phyloP scores from a whole-genome alignment of 2,113 vertebrate genomes.

The Ochotona curzoniae region DNA sequence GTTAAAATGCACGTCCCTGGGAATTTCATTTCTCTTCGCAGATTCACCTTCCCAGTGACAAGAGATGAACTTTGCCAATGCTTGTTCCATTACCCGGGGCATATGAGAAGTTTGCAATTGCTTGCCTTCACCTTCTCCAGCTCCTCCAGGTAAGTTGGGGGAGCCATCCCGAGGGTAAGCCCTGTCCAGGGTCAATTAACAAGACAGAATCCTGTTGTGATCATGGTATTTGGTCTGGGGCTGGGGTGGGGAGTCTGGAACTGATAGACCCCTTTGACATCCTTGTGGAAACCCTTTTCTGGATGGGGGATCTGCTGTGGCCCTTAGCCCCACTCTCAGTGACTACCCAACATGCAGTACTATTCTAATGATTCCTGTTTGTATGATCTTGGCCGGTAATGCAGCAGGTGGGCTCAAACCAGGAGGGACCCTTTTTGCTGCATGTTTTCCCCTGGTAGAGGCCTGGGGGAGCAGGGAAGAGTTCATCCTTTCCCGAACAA shows the following conservation, averaged over 20 bases:
- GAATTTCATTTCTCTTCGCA: not conserved
- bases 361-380: not conserved
- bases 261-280: fast-evolving
- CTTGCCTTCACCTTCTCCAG: not conserved
- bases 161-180: not conserved
- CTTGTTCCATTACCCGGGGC: not conserved
- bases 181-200: not conserved
- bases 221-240: not conserved
- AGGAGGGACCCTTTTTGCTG: not conserved
- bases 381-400: not conserved
- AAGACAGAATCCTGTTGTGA: not conserved
- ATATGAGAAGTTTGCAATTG: not conserved
- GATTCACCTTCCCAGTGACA: not conserved
- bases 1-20: not conserved
- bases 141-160: not conserved
- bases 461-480: not conserved
- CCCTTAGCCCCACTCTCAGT: not conserved
- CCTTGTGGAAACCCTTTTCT: not conserved
- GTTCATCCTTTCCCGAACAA: not conserved
- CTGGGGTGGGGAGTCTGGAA: not conserved
- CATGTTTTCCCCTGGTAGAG: not conserved
- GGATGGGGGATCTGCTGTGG: not conserved
- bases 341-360: not conserved
- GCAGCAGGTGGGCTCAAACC: not conserved
- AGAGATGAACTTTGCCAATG: not conserved